Conservation (phyloP, 1,140 invertebrate species). For the Drosophila santomea region DNA sequence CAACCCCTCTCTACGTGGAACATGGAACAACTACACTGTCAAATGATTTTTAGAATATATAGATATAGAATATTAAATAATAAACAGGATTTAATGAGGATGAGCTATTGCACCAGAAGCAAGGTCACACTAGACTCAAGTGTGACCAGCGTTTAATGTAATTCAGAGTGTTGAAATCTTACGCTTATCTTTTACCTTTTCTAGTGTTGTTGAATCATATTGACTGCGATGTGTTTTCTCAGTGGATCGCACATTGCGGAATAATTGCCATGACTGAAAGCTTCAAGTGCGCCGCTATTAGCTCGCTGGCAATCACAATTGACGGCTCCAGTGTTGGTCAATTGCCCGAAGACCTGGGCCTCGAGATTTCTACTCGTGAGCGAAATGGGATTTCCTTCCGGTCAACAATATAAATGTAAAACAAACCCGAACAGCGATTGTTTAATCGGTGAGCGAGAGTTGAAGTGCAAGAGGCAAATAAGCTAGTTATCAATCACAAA, state of each 20-base stretch:
- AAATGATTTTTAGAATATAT: neutral
- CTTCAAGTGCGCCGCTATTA: constrained; percentile 58
- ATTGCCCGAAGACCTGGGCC: constrained; percentile 52
- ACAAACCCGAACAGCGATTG: constrained; percentile 22
- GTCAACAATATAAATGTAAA: constrained; percentile 20
- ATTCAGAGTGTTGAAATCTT: neutral
- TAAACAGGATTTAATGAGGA: neutral
- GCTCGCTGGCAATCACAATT: constrained; percentile 74
- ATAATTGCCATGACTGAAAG: constrained; percentile 63
- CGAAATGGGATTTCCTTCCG: constrained; percentile 74
- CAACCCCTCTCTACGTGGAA: constrained; percentile 11
- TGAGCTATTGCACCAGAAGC: neutral
- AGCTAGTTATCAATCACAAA: constrained; percentile 12
- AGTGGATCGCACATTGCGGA: constrained; percentile 57
- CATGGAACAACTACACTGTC: neutral
- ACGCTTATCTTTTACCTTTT: neutral
- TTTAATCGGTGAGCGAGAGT: constrained; percentile 32
- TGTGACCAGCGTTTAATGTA: neutral
- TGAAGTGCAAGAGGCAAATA: constrained; percentile 25
- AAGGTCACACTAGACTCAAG: neutral
- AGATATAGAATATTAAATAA: too few species aligned
- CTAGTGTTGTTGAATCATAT: neutral
- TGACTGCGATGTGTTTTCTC: neutral
- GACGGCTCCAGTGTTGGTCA: constrained; percentile 73
- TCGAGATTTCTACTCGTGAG: constrained; percentile 40